Conservation (phyloP, 1,140 invertebrate genomes). For the Aphidius gifuensis region DNA sequence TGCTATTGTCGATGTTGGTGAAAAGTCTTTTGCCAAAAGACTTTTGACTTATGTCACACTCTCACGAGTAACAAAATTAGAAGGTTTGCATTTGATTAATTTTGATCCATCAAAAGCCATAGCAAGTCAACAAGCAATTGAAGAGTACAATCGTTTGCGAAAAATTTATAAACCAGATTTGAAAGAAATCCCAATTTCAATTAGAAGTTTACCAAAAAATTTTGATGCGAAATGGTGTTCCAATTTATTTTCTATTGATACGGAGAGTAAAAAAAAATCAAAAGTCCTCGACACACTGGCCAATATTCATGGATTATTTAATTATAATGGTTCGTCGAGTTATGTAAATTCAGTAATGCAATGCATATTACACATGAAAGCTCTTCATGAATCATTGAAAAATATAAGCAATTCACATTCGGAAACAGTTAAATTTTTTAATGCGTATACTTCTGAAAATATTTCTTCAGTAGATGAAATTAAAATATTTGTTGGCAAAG, state of each 20-base stretch:
- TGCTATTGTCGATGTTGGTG: conserved; percentile 26
- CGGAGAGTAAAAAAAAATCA: not conserved
- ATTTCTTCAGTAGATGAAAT: too few relatives aligned
- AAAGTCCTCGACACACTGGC: not conserved
- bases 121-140: conserved; percentile 2
- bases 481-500: too few relatives aligned
- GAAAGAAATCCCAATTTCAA: not conserved
- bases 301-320: not conserved
- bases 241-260: not conserved
- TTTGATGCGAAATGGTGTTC: not conserved
- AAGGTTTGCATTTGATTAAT: conserved; percentile 31
- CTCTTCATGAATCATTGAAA: too few relatives aligned
- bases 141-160: not conserved
- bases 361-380: not conserved
- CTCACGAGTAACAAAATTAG: conserved; percentile 29
- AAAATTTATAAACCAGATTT: not conserved
- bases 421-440: too few relatives aligned
- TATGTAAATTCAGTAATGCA: not conserved
- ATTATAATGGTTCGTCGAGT: not conserved
- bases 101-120: conserved; percentile 16
- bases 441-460: too few relatives aligned
- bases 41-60: conserved; percentile 35
- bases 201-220: not conserved
- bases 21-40: conserved; percentile 28
- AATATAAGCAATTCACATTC: too few relatives aligned